phyloP scores from a whole-genome alignment of 2,113 vertebrate genomes.

The Picathartes gymnocephalus region DNA sequence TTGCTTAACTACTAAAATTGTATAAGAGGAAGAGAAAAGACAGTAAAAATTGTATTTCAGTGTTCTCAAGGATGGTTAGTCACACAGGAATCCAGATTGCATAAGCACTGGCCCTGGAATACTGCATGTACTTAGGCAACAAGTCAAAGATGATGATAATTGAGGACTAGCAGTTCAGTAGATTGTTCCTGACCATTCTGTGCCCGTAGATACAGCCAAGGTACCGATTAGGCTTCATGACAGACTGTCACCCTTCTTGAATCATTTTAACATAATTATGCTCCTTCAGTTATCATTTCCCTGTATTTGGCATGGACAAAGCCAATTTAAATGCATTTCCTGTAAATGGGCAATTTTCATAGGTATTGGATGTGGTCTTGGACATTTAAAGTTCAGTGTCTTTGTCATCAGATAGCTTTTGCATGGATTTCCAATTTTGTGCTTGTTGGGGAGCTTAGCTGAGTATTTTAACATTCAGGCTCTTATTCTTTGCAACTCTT shows the following conservation, averaged over 20 bases:
- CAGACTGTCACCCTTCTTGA: constrained; percentile 56
- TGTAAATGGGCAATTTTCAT: constrained; percentile 71
- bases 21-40: constrained; percentile 29
- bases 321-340: constrained; percentile 72
- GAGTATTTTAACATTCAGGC: constrained; percentile 1
- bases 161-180: constrained; percentile 52
- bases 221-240: constrained; percentile 69
- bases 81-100: constrained; percentile 5
- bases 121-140: constrained; percentile 30
- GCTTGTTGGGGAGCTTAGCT: constrained; percentile 12
- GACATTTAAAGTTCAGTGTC: constrained; percentile 65
- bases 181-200: constrained; percentile 62
- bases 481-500: background rate
- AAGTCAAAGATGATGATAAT: constrained; percentile 72
- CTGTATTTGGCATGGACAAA: constrained; percentile 59
- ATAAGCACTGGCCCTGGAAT: constrained; percentile 35
- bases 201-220: constrained; percentile 30
- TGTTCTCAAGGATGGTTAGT: constrained; percentile 18
- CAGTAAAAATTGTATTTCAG: background rate
- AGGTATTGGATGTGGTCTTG: constrained; percentile 57
- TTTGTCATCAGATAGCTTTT: constrained; percentile 59
- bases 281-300: constrained; percentile 67
- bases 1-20: constrained; percentile 1
- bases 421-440: constrained; percentile 41
- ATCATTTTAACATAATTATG: constrained; percentile 70